Conservation (phyloP, 1,140 invertebrate genomes). For the Ectropis grisescens region DNA sequence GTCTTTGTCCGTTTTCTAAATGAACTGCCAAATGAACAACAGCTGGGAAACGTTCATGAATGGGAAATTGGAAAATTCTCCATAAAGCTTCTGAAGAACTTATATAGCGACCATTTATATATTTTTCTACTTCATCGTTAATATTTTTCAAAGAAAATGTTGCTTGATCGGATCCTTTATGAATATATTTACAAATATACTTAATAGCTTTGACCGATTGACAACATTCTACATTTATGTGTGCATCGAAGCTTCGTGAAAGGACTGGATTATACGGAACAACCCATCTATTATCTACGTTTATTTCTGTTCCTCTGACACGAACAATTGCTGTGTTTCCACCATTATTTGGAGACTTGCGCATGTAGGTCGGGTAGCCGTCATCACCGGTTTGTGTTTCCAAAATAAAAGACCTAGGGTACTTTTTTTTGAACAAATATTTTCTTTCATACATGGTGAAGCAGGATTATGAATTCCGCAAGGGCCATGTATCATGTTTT, state of each 20-base stretch:
- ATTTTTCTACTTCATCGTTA: conserved; percentile 14
- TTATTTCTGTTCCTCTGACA: conserved; percentile 6
- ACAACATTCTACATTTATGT: conserved; percentile 8
- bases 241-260: not conserved
- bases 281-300: conserved; percentile 9
- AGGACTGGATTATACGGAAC: conserved; percentile 32
- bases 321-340: conserved; percentile 5
- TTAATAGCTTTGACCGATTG: conserved; percentile 10
- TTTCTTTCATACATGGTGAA: conserved; percentile 15
- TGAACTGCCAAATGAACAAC: conserved; percentile 53
- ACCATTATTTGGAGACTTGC: conserved; percentile 9
- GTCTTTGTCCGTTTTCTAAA: conserved; percentile 49
- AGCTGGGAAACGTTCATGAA: conserved; percentile 50
- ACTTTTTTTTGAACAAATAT: conserved; percentile 15
- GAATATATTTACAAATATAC: conserved; percentile 8
- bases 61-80: conserved; percentile 52
- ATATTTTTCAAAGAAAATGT: conserved; percentile 20
- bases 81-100: conserved; percentile 58
- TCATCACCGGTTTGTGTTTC: conserved; percentile 15
- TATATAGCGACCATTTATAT: conserved; percentile 33
- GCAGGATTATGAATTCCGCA: conserved; percentile 9
- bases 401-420: conserved; percentile 11
- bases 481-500: conserved; percentile 4
- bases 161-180: conserved; percentile 12
- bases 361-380: conserved; percentile 10